Evolutionary conservation across 2,113 vertebrate species (phyloP).

Genomic region (Apodemus sylvaticus): DNA sequence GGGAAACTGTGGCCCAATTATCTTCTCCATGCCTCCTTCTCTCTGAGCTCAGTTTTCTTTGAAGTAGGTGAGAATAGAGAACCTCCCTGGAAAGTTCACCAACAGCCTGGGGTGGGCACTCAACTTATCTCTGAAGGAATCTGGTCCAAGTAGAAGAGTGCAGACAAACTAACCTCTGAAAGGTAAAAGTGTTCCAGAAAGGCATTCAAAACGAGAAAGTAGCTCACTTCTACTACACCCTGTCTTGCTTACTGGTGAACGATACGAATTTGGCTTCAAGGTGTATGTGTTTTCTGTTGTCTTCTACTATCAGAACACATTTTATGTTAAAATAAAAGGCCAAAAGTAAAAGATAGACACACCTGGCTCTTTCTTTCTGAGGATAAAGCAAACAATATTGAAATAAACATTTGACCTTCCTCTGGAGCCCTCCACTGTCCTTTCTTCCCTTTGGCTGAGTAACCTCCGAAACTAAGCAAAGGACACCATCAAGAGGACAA

Average conservation of each 20-base stretch:
- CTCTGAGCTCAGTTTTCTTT: constrained; percentile 24
- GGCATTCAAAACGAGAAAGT: background rate
- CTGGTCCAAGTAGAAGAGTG: background rate
- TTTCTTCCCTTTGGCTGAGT: background rate
- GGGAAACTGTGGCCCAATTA: background rate
- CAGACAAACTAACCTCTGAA: background rate
- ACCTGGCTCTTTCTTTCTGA: background rate
- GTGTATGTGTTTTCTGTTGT: background rate
- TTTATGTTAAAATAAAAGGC: constrained; percentile 31
- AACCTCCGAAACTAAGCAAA: constrained; percentile 8
- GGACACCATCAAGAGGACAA: no score
- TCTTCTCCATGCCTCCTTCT: background rate
- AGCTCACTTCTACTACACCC: background rate
- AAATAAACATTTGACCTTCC: background rate
- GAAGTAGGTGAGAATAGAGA: background rate
- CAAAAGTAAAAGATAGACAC: background rate
- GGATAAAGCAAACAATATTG: background rate
- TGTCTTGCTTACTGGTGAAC: background rate
- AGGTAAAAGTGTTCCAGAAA: constrained; percentile 1
- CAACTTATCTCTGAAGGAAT: background rate
- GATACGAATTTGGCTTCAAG: background rate
- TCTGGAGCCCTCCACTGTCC: background rate
- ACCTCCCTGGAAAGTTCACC: background rate
- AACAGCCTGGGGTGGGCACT: background rate
- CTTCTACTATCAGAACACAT: background rate